phyloP scores from a whole-genome alignment of 2,797 vertebrate genomes.

The Coracias cyanogaster region DNA sequence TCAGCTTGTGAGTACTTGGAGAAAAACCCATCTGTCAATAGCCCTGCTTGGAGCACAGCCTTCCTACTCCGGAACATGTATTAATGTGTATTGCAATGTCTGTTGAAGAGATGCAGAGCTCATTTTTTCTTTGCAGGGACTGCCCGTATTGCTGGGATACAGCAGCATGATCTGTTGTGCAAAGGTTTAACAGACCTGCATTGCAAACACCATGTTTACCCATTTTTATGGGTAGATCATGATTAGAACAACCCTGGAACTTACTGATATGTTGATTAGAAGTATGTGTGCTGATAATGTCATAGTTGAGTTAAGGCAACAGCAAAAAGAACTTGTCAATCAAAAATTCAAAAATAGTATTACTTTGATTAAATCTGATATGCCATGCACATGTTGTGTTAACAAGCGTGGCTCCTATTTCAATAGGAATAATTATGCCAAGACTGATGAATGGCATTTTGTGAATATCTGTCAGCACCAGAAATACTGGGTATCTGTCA shows the following conservation, averaged over 20 bases:
- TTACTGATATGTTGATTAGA: not conserved
- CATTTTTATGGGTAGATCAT: not conserved
- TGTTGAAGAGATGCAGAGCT: not conserved
- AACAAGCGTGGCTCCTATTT: not conserved
- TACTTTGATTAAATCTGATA: not conserved
- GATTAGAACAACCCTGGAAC: not conserved
- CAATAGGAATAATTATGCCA: not conserved
- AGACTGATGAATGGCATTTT: not conserved
- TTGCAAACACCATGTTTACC: not conserved
- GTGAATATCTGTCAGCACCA: not conserved
- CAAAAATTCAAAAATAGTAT: not conserved
- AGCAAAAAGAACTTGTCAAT: not conserved
- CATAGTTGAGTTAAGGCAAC: not conserved
- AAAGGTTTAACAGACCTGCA: not conserved
- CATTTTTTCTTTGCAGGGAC: not conserved
- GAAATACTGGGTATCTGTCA: not conserved
- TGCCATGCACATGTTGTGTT: not conserved
- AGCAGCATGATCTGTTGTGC: not conserved
- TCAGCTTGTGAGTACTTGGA: accelerated
- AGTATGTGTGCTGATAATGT: not conserved
- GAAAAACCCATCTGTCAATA: not conserved
- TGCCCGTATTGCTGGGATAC: not conserved
- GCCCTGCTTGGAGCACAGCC: not conserved
- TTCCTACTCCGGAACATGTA: not conserved
- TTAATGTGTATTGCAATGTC: not conserved